Conservation (phyloP, 2,797 vertebrate genomes). For the Ctenochaetus hawaiiensis region DNA sequence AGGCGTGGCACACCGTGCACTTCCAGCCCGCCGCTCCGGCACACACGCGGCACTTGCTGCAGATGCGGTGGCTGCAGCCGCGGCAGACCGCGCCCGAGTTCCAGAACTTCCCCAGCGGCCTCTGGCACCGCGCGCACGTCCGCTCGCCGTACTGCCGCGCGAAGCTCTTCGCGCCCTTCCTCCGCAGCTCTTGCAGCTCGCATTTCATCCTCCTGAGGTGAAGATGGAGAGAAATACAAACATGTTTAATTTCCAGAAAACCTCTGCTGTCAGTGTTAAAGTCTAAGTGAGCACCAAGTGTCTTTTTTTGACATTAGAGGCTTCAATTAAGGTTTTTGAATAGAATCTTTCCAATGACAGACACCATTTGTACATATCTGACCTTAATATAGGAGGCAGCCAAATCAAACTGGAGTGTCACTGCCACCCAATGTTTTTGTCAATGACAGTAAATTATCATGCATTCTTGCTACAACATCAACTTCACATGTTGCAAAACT, state of each 20-base stretch:
- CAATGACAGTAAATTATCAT: too few relatives aligned
- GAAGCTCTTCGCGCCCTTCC: conserved; percentile 80
- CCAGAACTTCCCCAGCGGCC: conserved; percentile 86
- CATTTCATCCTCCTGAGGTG: conserved; percentile 88
- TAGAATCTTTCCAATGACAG: too few relatives aligned
- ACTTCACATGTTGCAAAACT: too few relatives aligned
- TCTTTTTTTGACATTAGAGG: too few relatives aligned
- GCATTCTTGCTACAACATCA: too few relatives aligned
- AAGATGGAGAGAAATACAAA: neutral
- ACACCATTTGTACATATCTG: too few relatives aligned
- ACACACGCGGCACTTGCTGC: conserved; percentile 86
- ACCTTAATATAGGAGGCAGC: too few relatives aligned
- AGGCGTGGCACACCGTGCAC: conserved; percentile 91
- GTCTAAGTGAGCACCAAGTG: neutral
- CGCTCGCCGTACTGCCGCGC: conserved; percentile 79
- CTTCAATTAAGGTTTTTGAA: too few relatives aligned
- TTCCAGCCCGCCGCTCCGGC: conserved; percentile 84
- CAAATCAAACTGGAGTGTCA: too few relatives aligned
- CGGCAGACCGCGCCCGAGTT: conserved; percentile 89
- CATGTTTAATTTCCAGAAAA: neutral
- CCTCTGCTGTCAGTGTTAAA: neutral
- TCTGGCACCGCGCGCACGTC: conserved; percentile 91
- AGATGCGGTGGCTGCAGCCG: conserved; percentile 93
- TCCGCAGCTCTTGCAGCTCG: conserved; percentile 88
- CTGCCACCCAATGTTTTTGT: too few relatives aligned